phyloP scores from a whole-genome alignment of 2,888 invertebrate genomes.

The Temnothorax ravouxi region DNA sequence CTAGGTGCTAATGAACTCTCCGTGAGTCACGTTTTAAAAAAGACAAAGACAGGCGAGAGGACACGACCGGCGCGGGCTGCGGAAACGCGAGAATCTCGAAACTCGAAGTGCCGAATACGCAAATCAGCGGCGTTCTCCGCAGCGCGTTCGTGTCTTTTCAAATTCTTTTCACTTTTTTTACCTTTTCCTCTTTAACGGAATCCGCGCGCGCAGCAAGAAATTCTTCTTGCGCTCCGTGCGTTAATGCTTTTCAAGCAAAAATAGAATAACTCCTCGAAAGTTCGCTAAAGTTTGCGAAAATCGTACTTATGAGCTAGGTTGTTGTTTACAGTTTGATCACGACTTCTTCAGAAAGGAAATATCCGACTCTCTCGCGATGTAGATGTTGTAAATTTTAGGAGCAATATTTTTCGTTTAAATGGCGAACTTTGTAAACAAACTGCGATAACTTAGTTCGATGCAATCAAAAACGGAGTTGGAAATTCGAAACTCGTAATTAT shows the following conservation, averaged over 20 bases:
- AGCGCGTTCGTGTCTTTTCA: conserved; percentile 34
- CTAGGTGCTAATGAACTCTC: conserved; percentile 74
- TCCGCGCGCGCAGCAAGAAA: conserved; percentile 40
- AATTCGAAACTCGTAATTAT: conserved; percentile 13
- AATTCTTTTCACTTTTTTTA: neutral
- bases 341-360: conserved; percentile 28
- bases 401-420: conserved; percentile 16
- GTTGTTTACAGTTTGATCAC: conserved; percentile 49
- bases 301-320: conserved; percentile 38
- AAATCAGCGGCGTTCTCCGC: conserved; percentile 62
- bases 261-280: conserved; percentile 34
- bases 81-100: conserved; percentile 56
- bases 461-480: conserved; percentile 4
- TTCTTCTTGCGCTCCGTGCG: conserved; percentile 37
- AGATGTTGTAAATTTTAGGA: conserved; percentile 29
- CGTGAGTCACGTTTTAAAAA: conserved; percentile 73
- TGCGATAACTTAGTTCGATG: neutral
- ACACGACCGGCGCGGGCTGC: conserved; percentile 53
- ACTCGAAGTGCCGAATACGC: conserved; percentile 61
- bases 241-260: conserved; percentile 43
- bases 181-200: conserved; percentile 6
- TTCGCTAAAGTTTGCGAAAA: conserved; percentile 42
- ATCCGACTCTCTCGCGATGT: conserved; percentile 24
- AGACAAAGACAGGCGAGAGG: conserved; percentile 64
- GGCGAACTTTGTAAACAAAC: conserved; percentile 20